Evolutionary conservation across 1,140 invertebrate species (phyloP), one percentile per base, ranked within the genome.

Genomic region (Macrostomum lignano): DNA sequence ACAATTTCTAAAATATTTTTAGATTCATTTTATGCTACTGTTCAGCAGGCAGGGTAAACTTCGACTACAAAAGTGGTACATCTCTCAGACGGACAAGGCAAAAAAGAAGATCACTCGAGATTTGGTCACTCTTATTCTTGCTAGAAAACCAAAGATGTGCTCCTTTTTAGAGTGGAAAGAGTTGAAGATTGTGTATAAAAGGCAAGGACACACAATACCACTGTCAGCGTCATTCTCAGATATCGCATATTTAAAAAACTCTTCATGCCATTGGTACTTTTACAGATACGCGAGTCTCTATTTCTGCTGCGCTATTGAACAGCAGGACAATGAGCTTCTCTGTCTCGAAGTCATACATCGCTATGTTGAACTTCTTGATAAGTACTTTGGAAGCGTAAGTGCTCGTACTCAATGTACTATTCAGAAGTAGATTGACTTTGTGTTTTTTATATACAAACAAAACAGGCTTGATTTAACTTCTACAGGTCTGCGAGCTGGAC

Each of bases 11-110:
- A n/a, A n/a, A n/a, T 29, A 11, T 31, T 17, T 20, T 4, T 21
- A 33, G 82, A 93, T 94, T 78, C 79, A 93, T 51, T 93, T 93
- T 62, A 86, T 94, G 81, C 61, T 98, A 36, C 56, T 98, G 44
- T 98, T 98, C 51, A 94, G 84, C 52, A 73, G 88, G n/a, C 88
- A 96, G 68, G 88, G 88, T 33, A 96, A 98, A 56, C 59, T 96
- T 3, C 66, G 88, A 2, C 56, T 98, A 30, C 88, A 96, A 58
- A 96, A 96, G 64, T 96, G 88, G 86, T 91, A 88, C 51, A 72
- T 74, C 3, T 52, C 61, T 4, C 47, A 58, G 41, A 46, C 52
- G 33, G 60, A 64, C 28, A 60, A 60, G 39, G 38, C 73, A n/a
- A 94, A 96, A 58, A 96, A 96, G 62, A 96, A 96, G 61, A 94